A percentile compares a stretch with the other conserved stretches of the same genome.
These are phyloP conservation scores for Scomber japonicus DNA, from an alignment of 2,113 vertebrate species.

Conservation along the genomic window DNA sequence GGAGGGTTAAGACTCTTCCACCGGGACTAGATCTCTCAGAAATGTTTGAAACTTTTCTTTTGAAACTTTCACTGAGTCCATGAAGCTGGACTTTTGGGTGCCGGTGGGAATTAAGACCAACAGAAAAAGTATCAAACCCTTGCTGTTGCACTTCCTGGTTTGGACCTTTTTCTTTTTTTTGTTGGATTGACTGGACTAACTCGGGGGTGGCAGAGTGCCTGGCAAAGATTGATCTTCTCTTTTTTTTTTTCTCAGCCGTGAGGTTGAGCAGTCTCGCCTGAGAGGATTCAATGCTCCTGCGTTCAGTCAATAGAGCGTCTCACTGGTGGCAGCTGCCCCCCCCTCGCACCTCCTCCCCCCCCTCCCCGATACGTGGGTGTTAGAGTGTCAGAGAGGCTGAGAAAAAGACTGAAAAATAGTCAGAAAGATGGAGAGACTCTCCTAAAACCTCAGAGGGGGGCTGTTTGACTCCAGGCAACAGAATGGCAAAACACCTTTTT, in stretches of 20 bases:
- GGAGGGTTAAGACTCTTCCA: rapidly evolving
- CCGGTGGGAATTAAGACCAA: no score
- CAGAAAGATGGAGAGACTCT: neutral
- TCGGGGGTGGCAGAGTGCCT: conserved; percentile 14
- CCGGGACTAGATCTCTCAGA: no score
- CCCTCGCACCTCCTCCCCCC: no score
- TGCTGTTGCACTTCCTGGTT: no score
- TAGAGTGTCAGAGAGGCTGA: conserved; percentile 11
- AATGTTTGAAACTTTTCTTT: no score
- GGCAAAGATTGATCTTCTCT: conserved; percentile 27
- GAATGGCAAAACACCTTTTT: no score
- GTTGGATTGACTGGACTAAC: neutral
- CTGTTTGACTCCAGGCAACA: neutral
- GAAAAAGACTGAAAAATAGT: neutral
- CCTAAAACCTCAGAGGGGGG: neutral
- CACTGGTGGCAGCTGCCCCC: neutral
- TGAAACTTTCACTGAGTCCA: no score
- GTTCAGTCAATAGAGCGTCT: conserved; percentile 29
- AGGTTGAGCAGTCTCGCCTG: neutral
- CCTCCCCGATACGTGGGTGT: neutral
- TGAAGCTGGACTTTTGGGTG: no score
- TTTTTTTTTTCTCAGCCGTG: neutral
- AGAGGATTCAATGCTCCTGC: conserved; percentile 42
- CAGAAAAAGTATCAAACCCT: no score
- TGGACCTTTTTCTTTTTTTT: no score